These are phyloP conservation scores for Acanthoscelides obtectus DNA, from an alignment of 2,888 invertebrate species.

Conservation along the genomic window DNA sequence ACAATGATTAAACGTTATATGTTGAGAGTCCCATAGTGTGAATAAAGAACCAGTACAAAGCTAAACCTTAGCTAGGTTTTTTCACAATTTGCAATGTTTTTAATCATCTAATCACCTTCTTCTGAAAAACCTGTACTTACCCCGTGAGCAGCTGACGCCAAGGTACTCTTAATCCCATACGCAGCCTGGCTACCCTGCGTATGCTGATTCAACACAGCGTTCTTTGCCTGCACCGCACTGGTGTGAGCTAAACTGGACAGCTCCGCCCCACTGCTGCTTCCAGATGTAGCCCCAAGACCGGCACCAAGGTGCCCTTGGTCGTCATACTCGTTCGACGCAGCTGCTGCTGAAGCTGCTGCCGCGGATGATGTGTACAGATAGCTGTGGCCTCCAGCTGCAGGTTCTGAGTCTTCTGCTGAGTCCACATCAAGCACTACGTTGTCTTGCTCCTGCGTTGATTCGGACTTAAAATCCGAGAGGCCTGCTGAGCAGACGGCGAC, in stretches of 20 bases:
- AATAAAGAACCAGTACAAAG: too few species aligned
- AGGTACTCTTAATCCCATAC: slow-evolving; percentile 66
- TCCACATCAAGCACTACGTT: background rate
- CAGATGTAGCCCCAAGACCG: background rate
- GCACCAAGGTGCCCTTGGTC: background rate
- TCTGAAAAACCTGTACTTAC: slow-evolving; percentile 22
- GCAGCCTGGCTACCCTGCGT: slow-evolving; percentile 71
- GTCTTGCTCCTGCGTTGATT: background rate
- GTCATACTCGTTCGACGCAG: background rate
- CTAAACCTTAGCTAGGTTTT: too few species aligned
- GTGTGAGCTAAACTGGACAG: slow-evolving; percentile 61
- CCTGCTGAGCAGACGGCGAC: background rate
- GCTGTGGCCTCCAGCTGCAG: background rate
- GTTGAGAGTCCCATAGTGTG: too few species aligned
- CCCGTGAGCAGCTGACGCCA: slow-evolving; percentile 63
- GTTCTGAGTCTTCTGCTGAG: background rate
- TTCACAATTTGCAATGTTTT: too few species aligned
- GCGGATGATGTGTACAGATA: background rate
- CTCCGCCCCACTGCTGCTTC: slow-evolving; percentile 54
- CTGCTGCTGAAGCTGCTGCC: background rate
- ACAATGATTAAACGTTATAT: too few species aligned
- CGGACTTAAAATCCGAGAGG: background rate
- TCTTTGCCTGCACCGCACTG: slow-evolving; percentile 68
- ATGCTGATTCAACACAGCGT: slow-evolving; percentile 62
- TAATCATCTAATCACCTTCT: too few species aligned